Percentiles rank a stretch among this genome's conserved stretches.
Conservation (phyloP, 1,140 invertebrate species). For the Caenorhabditis briggsae region DNA sequence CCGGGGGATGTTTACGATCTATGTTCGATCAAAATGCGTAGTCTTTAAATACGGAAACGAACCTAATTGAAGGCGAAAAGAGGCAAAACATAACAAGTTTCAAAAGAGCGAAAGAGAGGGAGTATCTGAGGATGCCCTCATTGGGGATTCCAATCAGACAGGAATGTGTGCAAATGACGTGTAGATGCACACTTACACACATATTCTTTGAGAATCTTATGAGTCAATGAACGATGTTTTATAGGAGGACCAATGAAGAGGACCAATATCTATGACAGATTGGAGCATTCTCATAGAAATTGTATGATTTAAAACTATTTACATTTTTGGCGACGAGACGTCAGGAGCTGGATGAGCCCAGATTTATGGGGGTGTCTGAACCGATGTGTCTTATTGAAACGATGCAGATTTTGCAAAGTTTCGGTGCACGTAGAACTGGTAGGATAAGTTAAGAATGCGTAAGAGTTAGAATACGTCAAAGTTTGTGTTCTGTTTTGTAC, state of each 20-base stretch:
- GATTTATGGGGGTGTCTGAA: constrained; percentile 7
- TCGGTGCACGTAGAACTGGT: neutral
- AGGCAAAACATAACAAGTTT: too few relatives aligned
- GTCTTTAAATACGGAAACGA: too few relatives aligned
- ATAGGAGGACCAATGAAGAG: neutral
- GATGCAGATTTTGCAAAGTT: neutral
- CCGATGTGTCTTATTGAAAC: neutral
- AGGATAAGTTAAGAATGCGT: too few relatives aligned
- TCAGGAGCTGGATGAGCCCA: neutral
- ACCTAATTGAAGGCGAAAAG: too few relatives aligned
- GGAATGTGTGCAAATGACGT: constrained; percentile 31
- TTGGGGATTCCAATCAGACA: neutral
- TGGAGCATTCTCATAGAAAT: neutral
- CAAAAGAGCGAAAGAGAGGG: too few relatives aligned
- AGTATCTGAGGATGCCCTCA: neutral
- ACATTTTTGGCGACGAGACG: neutral
- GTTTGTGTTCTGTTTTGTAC: too few relatives aligned
- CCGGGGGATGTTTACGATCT: too few relatives aligned
- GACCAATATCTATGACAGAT: neutral
- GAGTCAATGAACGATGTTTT: neutral
- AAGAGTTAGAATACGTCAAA: too few relatives aligned
- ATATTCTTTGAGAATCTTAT: neutral
- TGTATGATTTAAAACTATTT: constrained; percentile 12
- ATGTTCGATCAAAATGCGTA: too few relatives aligned
- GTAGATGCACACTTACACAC: neutral